A percentile compares a stretch with the other conserved stretches of the same genome.
phyloP scores from a whole-genome alignment of 2,113 vertebrate genomes.

The Chaetura pelagica region DNA sequence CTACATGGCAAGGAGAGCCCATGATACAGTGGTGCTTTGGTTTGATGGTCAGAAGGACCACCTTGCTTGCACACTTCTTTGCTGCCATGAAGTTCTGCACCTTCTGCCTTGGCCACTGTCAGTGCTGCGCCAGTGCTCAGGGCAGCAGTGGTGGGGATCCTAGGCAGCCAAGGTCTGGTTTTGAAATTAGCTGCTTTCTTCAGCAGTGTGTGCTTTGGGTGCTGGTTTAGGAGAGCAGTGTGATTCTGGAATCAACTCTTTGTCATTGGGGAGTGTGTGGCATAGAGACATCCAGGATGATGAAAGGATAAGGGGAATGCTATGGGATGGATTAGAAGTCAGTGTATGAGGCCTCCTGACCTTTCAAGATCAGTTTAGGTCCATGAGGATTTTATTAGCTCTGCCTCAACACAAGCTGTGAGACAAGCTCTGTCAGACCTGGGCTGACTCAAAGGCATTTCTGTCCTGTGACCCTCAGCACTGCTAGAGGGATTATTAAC shows the following conservation, averaged over 20 bases:
- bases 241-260: neutral
- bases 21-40: neutral
- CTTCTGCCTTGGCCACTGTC: neutral
- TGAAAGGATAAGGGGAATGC: neutral
- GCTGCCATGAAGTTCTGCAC: fast-evolving
- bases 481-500: constrained; percentile 14
- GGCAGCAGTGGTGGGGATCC: neutral
- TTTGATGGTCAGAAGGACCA: neutral
- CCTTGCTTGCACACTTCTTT: fast-evolving
- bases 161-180: neutral
- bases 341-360: neutral
- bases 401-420: neutral
- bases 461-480: constrained; percentile 12
- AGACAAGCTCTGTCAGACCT: neutral
- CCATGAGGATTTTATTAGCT: constrained; percentile 29
- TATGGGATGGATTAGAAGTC: neutral
- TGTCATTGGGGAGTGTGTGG: neutral
- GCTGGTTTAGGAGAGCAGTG: neutral
- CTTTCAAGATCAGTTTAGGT: neutral
- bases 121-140: neutral
- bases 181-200: neutral
- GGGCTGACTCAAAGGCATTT: neutral
- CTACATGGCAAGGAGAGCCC: neutral
- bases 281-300: neutral
- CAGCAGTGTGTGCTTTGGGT: neutral